Conservation (phyloP, 2,888 invertebrate genomes). For the Ennomos erosarius region DNA sequence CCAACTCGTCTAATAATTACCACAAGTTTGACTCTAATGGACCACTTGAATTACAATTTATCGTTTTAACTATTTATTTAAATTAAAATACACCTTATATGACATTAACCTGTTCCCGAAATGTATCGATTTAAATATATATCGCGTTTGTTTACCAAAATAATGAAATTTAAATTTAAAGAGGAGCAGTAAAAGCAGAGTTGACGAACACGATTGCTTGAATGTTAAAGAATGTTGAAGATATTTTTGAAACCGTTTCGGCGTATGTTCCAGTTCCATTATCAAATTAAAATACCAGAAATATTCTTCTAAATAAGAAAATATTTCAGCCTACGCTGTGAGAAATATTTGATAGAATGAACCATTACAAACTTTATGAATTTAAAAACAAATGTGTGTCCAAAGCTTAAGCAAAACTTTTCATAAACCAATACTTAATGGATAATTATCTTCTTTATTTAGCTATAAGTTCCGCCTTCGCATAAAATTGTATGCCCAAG, state of each 20-base stretch:
- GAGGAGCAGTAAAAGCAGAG: conserved; percentile 40
- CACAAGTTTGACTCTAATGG: conserved; percentile 65
- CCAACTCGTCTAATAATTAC: conserved; percentile 63
- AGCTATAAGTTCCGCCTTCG: conserved; percentile 18
- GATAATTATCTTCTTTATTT: conserved; percentile 14
- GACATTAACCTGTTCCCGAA: conserved; percentile 50
- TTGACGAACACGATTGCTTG: conserved; percentile 37
- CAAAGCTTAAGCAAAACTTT: no score
- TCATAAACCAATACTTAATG: neutral
- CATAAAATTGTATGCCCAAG: conserved; percentile 38
- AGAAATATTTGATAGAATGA: no score
- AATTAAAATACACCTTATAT: conserved; percentile 55
- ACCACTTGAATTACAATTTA: conserved; percentile 64
- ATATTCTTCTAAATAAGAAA: conserved; percentile 16
- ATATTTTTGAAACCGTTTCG: conserved; percentile 16
- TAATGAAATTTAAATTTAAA: conserved; percentile 62
- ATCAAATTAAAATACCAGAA: conserved; percentile 26
- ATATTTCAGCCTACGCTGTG: conserved; percentile 1
- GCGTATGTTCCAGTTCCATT: conserved; percentile 9
- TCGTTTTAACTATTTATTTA: conserved; percentile 64
- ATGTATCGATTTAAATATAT: conserved; percentile 59
- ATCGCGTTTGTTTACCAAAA: conserved; percentile 63
- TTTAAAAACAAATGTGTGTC: no score
- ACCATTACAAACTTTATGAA: no score
- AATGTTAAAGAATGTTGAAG: conserved; percentile 10